phyloP scores from a whole-genome alignment of 2,113 vertebrate genomes.

The Brachirus orientalis region DNA sequence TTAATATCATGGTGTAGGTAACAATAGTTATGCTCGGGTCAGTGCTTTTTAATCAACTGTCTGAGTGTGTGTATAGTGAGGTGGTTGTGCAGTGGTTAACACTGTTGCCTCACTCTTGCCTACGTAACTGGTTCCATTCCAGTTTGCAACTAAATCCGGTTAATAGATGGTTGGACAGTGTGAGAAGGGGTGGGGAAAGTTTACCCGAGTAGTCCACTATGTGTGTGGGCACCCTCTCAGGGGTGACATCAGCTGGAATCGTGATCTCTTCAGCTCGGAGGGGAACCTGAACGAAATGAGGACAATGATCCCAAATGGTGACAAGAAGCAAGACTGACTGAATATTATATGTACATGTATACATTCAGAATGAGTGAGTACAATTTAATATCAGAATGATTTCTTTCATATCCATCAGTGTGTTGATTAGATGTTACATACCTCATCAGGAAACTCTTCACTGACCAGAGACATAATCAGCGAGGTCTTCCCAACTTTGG shows the following conservation, averaged over 20 bases:
- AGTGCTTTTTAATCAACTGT: no score
- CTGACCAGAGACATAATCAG: conserved; percentile 99
- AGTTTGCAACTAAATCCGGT: not conserved
- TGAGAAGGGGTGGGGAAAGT: not conserved
- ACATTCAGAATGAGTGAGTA: no score
- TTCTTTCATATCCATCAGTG: not conserved
- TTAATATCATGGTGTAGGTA: no score
- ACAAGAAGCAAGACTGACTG: not conserved
- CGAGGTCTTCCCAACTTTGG: conserved; percentile 98
- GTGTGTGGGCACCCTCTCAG: conserved; percentile 97
- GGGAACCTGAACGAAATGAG: conserved; percentile 87
- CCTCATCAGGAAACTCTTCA: conserved; percentile 99
- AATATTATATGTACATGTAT: not conserved
- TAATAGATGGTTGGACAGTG: not conserved
- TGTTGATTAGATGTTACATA: conserved; percentile 58
- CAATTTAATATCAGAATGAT: not conserved
- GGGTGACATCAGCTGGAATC: conserved; percentile 97
- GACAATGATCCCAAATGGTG: not conserved
- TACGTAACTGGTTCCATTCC: not conserved
- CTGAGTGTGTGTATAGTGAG: no score
- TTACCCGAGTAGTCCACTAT: conserved; percentile 98
- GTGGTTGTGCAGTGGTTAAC: no score
- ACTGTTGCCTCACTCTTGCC: no score
- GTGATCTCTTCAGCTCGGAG: conserved; percentile 97
- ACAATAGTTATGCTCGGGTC: no score